Conservation (phyloP, 2,113 vertebrate species). For the Callopanchax toddi region DNA sequence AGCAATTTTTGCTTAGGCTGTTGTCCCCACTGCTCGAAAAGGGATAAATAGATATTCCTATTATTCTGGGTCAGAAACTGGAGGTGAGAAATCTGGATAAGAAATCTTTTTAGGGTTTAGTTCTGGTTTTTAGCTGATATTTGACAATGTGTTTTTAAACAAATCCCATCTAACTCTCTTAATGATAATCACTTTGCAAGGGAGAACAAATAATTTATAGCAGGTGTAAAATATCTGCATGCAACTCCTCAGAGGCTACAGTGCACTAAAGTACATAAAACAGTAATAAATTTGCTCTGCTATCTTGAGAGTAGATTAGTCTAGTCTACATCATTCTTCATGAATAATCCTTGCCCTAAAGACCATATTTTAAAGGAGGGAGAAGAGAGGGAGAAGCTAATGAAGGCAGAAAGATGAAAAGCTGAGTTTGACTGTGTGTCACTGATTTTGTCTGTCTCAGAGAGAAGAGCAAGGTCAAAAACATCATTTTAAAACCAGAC, state of each 20-base stretch:
- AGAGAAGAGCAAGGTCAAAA: not conserved
- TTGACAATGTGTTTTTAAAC: too few relatives aligned
- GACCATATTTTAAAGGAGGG: slow-evolving; percentile 30
- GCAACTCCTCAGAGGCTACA: not conserved
- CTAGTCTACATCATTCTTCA: slow-evolving; percentile 36
- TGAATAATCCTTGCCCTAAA: slow-evolving; percentile 58
- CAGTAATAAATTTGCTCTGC: slow-evolving; percentile 28
- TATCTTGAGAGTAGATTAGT: slow-evolving; percentile 41
- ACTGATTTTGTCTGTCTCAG: slow-evolving; percentile 14
- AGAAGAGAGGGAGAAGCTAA: slow-evolving; percentile 2
- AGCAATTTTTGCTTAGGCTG: too few relatives aligned
- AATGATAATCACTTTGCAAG: too few relatives aligned
- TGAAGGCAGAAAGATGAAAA: slow-evolving; percentile 18
- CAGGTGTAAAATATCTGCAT: slow-evolving; percentile 16
- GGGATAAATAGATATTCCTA: too few relatives aligned
- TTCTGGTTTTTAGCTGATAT: too few relatives aligned
- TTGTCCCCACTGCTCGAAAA: too few relatives aligned
- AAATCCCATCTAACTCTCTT: too few relatives aligned
- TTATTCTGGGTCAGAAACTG: too few relatives aligned
- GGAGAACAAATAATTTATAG: not conserved
- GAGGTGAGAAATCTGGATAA: too few relatives aligned
- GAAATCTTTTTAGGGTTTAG: too few relatives aligned
- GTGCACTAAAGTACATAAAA: slow-evolving; percentile 26
- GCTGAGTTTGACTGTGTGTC: slow-evolving; percentile 3
- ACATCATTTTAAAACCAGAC: slow-evolving; percentile 5